A percentile compares a stretch with the other conserved stretches of the same genome.
Evolutionary conservation across 2,113 vertebrate genomes (phyloP).

Genomic region (Proteles cristata): DNA sequence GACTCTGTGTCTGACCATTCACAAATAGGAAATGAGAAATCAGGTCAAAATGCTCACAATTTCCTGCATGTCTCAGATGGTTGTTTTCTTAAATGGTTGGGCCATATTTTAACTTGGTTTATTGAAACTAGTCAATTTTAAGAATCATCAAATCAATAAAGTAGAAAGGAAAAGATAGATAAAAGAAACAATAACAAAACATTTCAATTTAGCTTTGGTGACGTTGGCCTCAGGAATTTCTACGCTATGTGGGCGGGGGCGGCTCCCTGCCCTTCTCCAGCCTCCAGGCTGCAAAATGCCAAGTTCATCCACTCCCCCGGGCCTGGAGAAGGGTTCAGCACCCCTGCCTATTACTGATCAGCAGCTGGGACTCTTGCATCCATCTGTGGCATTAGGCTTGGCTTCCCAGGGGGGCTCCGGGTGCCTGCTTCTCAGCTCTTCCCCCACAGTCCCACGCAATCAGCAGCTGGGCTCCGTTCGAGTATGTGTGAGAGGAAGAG

Average conservation of each 20-base stretch:
- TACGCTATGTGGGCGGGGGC: neutral
- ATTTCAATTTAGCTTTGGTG: slow-evolving; percentile 75
- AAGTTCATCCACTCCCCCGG: neutral
- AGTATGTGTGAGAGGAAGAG: slow-evolving; percentile 45
- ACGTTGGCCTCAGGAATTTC: slow-evolving; percentile 57
- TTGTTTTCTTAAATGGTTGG: slow-evolving; percentile 72
- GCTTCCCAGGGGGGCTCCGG: neutral
- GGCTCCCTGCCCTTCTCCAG: neutral
- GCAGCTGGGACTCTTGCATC: neutral
- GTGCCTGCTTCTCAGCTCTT: neutral
- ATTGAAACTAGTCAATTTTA: slow-evolving; percentile 75
- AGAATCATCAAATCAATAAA: slow-evolving; percentile 77
- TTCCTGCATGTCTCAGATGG: slow-evolving; percentile 74
- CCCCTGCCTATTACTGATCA: neutral
- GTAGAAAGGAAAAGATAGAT: slow-evolving; percentile 69
- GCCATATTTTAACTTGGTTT: slow-evolving; percentile 66
- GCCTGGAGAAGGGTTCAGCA: neutral
- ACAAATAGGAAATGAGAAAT: slow-evolving; percentile 78
- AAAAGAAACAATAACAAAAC: slow-evolving; percentile 74
- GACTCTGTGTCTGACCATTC: slow-evolving; percentile 70
- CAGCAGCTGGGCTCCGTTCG: neutral
- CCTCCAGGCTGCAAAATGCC: neutral
- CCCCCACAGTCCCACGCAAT: neutral
- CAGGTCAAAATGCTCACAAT: slow-evolving; percentile 73
- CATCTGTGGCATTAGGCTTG: neutral